These are phyloP conservation scores for Allygus modestus DNA, from an alignment of 2,888 invertebrate species.

Conservation along the genomic window DNA sequence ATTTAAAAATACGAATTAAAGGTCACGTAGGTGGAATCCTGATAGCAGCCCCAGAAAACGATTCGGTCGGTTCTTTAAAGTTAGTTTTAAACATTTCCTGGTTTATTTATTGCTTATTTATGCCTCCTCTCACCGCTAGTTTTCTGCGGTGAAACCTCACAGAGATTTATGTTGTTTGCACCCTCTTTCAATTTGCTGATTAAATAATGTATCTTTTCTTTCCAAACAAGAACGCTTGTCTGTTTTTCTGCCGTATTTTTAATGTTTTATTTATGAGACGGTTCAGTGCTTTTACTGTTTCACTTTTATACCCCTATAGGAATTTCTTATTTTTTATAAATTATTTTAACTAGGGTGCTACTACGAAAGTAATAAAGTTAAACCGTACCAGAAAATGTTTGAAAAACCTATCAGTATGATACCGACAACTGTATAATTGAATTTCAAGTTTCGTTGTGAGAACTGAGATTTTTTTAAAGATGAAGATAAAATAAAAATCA, in stretches of 20 bases:
- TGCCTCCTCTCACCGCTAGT: conserved; percentile 67
- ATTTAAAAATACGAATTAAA: too few species aligned
- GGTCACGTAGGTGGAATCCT: too few species aligned
- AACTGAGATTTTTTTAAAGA: too few species aligned
- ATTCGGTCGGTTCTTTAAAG: conserved; percentile 12
- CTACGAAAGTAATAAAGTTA: too few species aligned
- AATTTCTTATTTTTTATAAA: too few species aligned
- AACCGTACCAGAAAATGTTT: too few species aligned
- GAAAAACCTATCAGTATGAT: too few species aligned
- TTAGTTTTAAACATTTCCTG: conserved; percentile 40
- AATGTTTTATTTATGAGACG: background rate
- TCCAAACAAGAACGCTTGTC: background rate
- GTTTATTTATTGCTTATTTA: conserved; percentile 70
- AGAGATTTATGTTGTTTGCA: conserved; percentile 37
- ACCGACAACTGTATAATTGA: too few species aligned
- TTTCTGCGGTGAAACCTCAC: conserved; percentile 16
- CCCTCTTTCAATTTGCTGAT: conserved; percentile 35
- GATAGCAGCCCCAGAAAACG: background rate
- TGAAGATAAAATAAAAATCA: too few species aligned
- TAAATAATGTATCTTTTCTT: conserved; percentile 38
- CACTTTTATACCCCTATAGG: background rate
- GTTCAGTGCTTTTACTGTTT: too few species aligned
- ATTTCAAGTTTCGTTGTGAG: too few species aligned
- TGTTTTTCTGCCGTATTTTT: background rate
- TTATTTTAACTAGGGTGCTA: too few species aligned